These are phyloP conservation scores for Chiloscyllium punctatum DNA, from an alignment of 2,797 vertebrate species.

Conservation along the genomic window DNA sequence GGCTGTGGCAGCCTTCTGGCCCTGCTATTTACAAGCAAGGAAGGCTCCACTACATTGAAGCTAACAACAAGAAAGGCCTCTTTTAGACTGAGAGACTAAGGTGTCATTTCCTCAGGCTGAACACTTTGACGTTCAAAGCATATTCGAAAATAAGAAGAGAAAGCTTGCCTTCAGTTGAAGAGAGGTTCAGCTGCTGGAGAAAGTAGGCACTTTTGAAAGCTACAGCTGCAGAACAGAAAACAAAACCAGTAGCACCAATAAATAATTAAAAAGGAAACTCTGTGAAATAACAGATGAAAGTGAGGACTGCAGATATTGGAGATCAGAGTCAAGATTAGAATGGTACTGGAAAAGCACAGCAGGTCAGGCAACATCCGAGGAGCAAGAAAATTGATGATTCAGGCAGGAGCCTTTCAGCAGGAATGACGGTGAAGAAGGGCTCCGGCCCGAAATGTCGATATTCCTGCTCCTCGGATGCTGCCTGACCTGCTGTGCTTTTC, in stretches of 20 bases:
- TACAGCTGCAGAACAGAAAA: background rate
- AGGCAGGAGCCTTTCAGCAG: too few species aligned
- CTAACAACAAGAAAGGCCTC: background rate
- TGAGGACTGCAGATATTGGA: too few species aligned
- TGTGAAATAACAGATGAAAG: too few species aligned
- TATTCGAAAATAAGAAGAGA: background rate
- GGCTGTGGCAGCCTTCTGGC: background rate
- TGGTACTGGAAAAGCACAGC: too few species aligned
- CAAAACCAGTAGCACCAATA: background rate
- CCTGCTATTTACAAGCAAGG: background rate
- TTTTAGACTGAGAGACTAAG: background rate
- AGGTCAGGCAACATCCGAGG: too few species aligned
- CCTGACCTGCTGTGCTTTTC: too few species aligned
- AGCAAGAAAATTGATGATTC: too few species aligned
- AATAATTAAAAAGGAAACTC: background rate
- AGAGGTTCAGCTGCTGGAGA: background rate
- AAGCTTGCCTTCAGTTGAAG: background rate
- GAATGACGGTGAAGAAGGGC: too few species aligned
- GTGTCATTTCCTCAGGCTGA: background rate
- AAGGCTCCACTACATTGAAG: background rate
- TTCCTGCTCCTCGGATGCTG: too few species aligned
- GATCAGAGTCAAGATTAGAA: too few species aligned
- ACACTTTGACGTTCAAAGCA: background rate
- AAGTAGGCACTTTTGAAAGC: background rate
- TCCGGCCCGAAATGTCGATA: too few species aligned